A percentile compares a stretch with the other conserved stretches of the same genome.
Evolutionary conservation across 2,113 vertebrate species (phyloP).

Genomic region (Mastomys natalensis): DNA sequence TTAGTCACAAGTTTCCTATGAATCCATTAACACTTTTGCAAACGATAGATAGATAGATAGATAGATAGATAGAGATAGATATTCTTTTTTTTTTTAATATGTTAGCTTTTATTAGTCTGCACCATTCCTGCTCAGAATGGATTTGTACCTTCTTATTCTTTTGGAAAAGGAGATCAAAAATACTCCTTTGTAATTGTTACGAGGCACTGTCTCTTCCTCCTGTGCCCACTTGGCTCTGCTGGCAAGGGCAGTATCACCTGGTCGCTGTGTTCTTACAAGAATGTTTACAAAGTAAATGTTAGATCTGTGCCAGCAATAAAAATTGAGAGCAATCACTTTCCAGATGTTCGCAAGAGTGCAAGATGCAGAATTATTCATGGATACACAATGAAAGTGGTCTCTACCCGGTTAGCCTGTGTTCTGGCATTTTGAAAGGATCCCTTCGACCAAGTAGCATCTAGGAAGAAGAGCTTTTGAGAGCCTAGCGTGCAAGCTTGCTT

Average conservation of each 20-base stretch:
- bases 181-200: not conserved
- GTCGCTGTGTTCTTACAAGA: not conserved
- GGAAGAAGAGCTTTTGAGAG: not conserved
- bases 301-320: not conserved
- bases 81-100: not conserved
- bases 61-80: no score
- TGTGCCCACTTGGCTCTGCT: not conserved
- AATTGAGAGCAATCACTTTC: not conserved
- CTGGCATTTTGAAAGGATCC: not conserved
- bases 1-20: not conserved
- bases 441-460: not conserved
- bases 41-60: not conserved
- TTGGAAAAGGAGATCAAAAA: slow-evolving; percentile 15
- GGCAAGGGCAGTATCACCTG: not conserved
- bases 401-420: not conserved
- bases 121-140: not conserved
- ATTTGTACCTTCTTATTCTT: not conserved
- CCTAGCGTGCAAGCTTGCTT: not conserved
- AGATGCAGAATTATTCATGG: not conserved
- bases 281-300: not conserved
- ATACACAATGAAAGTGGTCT: not conserved
- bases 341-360: not conserved
- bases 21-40: not conserved
- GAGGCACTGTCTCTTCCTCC: not conserved
- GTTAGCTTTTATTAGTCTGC: slow-evolving; percentile 3